These are phyloP conservation scores for Microtus oregoni DNA, from an alignment of 2,113 vertebrate genomes.

Conservation along the genomic window DNA sequence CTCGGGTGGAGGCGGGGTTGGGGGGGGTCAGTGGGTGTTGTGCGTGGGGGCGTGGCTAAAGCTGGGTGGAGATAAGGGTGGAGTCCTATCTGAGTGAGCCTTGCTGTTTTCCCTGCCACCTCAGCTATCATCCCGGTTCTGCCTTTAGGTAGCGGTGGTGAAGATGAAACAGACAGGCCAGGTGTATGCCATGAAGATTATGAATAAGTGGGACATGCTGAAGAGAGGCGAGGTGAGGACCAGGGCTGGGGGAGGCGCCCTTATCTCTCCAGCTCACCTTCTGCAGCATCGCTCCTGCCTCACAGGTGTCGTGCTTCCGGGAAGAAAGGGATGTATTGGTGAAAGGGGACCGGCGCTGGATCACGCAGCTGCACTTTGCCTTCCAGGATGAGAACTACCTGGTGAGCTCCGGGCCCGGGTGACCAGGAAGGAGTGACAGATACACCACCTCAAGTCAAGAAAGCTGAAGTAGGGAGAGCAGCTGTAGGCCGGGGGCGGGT, in stretches of 20 bases:
- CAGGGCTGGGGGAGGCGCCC: neutral
- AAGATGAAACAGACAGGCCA: conserved; percentile 88
- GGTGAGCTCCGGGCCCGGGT: conserved; percentile 78
- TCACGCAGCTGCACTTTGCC: conserved; percentile 92
- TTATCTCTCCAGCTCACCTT: neutral
- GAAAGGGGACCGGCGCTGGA: conserved; percentile 91
- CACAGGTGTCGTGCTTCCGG: conserved; percentile 91
- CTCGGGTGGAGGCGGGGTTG: conserved; percentile 3
- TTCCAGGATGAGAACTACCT: conserved; percentile 94
- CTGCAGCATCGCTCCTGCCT: neutral
- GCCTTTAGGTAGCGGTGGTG: conserved; percentile 90
- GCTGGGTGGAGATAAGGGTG: neutral
- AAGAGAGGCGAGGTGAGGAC: conserved; percentile 90
- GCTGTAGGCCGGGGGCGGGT: neutral
- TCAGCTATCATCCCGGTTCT: neutral
- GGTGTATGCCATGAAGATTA: conserved; percentile 93
- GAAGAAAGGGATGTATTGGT: conserved; percentile 93
- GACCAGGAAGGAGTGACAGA: neutral
- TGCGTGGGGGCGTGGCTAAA: neutral
- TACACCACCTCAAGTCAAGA: neutral
- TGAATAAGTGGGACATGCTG: conserved; percentile 95
- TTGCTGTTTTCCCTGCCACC: fast-evolving
- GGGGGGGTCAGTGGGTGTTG: neutral
- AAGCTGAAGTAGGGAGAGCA: neutral
- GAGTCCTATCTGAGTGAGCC: neutral